Base-by-base conservation (phyloP, 2,797 vertebrate genomes). In the Bradypodion pumilum region DNA sequence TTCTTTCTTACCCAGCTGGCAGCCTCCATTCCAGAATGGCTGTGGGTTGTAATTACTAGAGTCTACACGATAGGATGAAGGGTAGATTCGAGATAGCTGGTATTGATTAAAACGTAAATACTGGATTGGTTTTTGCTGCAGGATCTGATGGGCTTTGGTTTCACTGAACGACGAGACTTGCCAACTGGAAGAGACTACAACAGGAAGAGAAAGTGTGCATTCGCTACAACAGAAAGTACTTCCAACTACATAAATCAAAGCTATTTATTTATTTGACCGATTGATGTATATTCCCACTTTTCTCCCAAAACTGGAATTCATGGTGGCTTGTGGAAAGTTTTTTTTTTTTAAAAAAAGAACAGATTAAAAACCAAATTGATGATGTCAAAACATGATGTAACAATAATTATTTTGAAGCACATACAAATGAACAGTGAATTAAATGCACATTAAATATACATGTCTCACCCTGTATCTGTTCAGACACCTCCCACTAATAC, bases 11-110 rank as follows among this genome's bases (percentile, higher is more conserved):
- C 98, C 98, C 16, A 99, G 95, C 65, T 99, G 99, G 94, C 98
- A 99, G 91, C 98, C 98, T 0, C 97, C 93, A 0, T 97, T 99
- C 98, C 99, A 99, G 95, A 99, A 99, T 7, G 98, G 98, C 95
- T 99, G 99, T 0, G 99, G 99, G 92, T 99, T 98, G 95, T 97
- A 99, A 95, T 99, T 99, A 95, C 98, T 99, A 16, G 98, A 99
- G 94, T 99, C 99, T 29, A 99, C 98, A 0, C 99, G 97, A 83
- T 99, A 99, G 15, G 99, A 98, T 0, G 98, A 99, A 0, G 99
- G 99, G 90, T 99, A 99, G 94, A 99, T 96, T 4, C 99, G 98
- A 0, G 98, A 98, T 0, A 99, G 95, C 94, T 99, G 98, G 19
- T 95, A 95, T 92, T 99, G 99, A 96, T 99, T 99, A 94, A 99